Base-by-base conservation (phyloP, 2,888 invertebrate species). In the Catocala sponsa region DNA sequence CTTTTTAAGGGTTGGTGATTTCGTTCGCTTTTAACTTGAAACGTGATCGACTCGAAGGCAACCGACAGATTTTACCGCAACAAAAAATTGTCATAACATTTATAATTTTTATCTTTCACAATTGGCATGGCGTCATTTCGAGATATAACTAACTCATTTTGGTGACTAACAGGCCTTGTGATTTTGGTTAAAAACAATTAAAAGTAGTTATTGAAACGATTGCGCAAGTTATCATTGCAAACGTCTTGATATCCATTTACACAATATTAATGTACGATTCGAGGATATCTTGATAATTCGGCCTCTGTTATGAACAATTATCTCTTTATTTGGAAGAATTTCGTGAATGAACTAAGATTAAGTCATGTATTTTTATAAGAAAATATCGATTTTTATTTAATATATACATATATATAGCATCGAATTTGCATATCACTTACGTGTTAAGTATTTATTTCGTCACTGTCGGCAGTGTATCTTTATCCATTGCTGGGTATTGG, bases 271-370 rank as follows among this genome's bases (percentile, higher is more conserved):
- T 64, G 38, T 43, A 49, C 52, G 55, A 32, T 55, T 62, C 72
- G 68, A 75, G 73, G 66, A 71, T 65, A 68, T 68, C 64, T 53
- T 57, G 71, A 71, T 64, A 54, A 44, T 46, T 4, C 44, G 61
- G 15, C 58, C 56, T 61, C 41, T 35, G 32, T 33, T 5, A 55
- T 51, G 48, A 52, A 62, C n/a, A 56, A 58, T 64, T 64, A 59
- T 32, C 6, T 4, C 12, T n/a, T 25, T 46, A 42, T 38, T 35
- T 38, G 46, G 15, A 25, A 33, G 32, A 44, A 25, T 41, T 12
- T 55, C 4, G 7, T 25, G 33, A 46, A 46, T 46, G 15, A 46
- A 25, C 25, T 25, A 2, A 13, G 15, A 46, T 46, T 9, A 15
- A 2, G 15, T 9, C 15, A 46, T 46, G 15, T 46, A 0, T 12